These are phyloP conservation scores for Tursiops truncatus DNA, from an alignment of 2,113 vertebrate genomes.

Conservation along the genomic window DNA sequence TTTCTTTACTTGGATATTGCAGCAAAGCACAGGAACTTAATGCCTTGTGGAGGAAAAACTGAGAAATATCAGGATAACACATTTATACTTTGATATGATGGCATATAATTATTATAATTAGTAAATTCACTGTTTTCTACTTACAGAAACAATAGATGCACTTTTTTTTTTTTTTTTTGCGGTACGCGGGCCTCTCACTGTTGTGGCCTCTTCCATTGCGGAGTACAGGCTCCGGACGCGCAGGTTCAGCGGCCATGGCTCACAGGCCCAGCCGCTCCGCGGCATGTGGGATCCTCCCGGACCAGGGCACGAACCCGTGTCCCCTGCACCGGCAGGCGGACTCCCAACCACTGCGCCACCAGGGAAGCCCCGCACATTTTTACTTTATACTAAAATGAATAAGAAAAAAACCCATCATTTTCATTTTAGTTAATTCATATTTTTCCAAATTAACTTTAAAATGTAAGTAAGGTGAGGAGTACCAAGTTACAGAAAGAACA, in stretches of 20 bases:
- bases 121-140: conserved; percentile 13
- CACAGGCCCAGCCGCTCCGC: no score
- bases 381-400: neutral
- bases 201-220: no score
- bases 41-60: neutral
- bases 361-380: neutral
- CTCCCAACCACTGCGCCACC: no score
- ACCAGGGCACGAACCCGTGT: no score
- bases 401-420: neutral
- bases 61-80: neutral
- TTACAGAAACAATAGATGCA: neutral
- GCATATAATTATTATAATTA: neutral
- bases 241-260: no score
- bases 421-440: conserved; percentile 5
- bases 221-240: no score
- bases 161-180: neutral
- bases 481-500: neutral
- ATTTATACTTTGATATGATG: neutral
- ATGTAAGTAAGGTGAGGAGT: neutral
- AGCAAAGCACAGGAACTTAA: neutral
- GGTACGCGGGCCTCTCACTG: no score
- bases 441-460: conserved; percentile 35
- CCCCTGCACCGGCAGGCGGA: no score
- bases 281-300: no score
- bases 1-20: neutral